Evolutionary conservation across 1,140 invertebrate species (phyloP), one percentile per base, ranked within the genome.

Genomic region (Penaeus indicus): DNA sequence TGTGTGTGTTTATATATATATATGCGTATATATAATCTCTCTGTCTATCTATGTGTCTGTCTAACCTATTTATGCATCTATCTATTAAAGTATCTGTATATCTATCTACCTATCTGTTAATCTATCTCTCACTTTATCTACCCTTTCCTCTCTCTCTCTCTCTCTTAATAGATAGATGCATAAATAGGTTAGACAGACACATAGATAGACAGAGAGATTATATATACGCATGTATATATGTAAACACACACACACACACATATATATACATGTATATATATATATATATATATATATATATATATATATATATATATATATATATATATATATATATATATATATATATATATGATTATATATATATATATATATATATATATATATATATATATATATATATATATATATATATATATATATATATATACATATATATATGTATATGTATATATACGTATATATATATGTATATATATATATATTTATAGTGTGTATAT

Each of bases 341-440:
- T 47, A 42, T 47, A 79, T 47, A 42, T 47, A 79, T 47, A 42
- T 47, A 79, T 47, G 22, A 13, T 38, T 47, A 42, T 47, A 42
- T 47, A 79, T 47, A 79, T 47, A 79, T 47, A 79, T 47, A 79
- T 47, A 79, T 47, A 79, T 47, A 79, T 47, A 79, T 47, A 79
- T 47, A 79, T 47, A 79, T 38, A 79, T 38, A 42, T 47, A 79
- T 47, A 79, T 47, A 79, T 47, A 79, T 47, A 79, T 47, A 42
- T 47, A 79, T 47, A 79, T 47, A 79, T 47, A 79, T 47, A 79
- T 38, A 38, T 38, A 79, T 47, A 79, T 47, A 79, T 47, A 79
- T 47, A 79, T 47, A 79, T 47, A 79, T 47, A 79, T 47, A 79
- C 42, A 79, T 42, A 79, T 42, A 79, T 42, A 79, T 42, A n/a